Base-by-base conservation (phyloP, 2,113 vertebrate species). In the Tragelaphus buxtoni region DNA sequence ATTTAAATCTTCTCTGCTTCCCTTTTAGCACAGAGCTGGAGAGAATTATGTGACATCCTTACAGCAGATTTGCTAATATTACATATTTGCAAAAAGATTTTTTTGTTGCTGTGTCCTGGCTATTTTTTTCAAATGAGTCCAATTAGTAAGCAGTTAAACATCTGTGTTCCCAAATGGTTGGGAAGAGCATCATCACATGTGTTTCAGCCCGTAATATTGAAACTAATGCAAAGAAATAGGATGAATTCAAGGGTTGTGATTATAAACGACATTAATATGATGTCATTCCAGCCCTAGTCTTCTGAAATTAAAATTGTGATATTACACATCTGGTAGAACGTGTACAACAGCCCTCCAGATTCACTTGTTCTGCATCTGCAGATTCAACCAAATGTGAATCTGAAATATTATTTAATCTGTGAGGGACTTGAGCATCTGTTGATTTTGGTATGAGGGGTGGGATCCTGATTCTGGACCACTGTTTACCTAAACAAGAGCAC, bases 121-220 rank as follows among this genome's bases (percentile, higher is more conserved):
- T 42, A 39, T 60, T 85, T 92, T 55, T 49, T 45, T 32, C 9
- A 79, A 90, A 60, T 81, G 82, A 53, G 30, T 80, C 61, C 88
- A 61, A 53, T 77, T 85, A 30, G 55, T 77, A 49, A 77, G 82
- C 69, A 83, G 45, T 63, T 90, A 77, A 91, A 85, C 82, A 88
- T 85, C 91, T 97, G 91, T 88, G 69, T 88, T 94, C 69, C 77
- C 93, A 94, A 45, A 77, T 51, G 91, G 39, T 2, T 85, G 45
- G 77, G 42, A 63, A 35, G 32, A 8, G 49, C 30, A 24, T 26
- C 61, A 10, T 58, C 56, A 39, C 7, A 1, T 12, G 61, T 53
- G 30, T 60, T 53, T 84, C 51, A 90, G 55, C 14, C 49, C 26
- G 3, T 60, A 42, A 39, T 26, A 28, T 11, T 7, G 22, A 35